These are phyloP conservation scores for Stenopsyche tienmushanensis DNA, from an alignment of 1,140 invertebrate genomes.

Conservation along the genomic window DNA sequence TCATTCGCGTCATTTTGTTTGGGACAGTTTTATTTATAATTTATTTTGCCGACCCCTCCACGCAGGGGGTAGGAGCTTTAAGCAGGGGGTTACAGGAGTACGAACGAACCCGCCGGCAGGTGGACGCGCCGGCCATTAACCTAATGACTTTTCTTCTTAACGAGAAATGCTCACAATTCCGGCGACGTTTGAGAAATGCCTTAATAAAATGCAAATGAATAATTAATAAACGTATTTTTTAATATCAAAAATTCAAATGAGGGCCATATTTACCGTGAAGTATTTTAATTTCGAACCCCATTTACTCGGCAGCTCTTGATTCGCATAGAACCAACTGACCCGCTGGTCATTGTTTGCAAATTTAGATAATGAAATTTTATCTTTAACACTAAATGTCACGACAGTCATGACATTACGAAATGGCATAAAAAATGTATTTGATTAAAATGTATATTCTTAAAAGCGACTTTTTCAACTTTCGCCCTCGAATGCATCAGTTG, in stretches of 20 bases:
- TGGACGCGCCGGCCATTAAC: constrained; percentile 31
- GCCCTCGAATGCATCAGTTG: too few relatives aligned
- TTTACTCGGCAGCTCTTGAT: neutral
- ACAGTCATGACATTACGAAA: too few relatives aligned
- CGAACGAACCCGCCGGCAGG: neutral
- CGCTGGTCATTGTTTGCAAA: neutral
- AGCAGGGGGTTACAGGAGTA: too few relatives aligned
- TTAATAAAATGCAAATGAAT: constrained; percentile 41
- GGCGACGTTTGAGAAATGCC: constrained; percentile 35
- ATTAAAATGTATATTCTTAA: too few relatives aligned
- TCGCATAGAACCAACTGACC: neutral
- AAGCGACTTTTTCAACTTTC: too few relatives aligned
- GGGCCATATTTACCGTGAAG: neutral
- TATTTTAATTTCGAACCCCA: constrained; percentile 2
- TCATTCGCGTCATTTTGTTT: constrained; percentile 30
- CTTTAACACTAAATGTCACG: too few relatives aligned
- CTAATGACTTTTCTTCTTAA: constrained; percentile 36
- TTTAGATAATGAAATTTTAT: neutral
- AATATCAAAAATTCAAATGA: constrained; percentile 27
- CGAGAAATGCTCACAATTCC: constrained; percentile 38
- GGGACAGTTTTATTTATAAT: constrained; percentile 36
- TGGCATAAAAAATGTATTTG: too few relatives aligned
- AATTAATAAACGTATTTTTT: constrained; percentile 37
- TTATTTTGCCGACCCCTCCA: too few relatives aligned
- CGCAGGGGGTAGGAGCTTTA: neutral